These are phyloP conservation scores for Poeciliopsis turrubarensis DNA, from an alignment of 2,113 vertebrate species.

Conservation along the genomic window DNA sequence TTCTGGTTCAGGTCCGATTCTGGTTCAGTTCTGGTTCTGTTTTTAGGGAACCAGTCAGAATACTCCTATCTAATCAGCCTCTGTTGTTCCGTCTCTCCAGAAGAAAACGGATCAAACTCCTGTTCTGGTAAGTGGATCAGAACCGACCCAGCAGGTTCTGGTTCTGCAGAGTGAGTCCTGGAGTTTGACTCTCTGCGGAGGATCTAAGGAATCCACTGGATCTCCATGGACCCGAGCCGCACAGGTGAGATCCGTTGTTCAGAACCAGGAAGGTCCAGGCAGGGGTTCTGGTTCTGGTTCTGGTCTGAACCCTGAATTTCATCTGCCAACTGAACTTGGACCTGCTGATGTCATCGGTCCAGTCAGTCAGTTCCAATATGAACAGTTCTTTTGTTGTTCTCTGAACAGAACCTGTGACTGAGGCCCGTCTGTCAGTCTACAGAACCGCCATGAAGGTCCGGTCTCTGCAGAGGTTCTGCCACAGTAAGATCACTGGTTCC, in stretches of 20 bases:
- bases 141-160: background rate
- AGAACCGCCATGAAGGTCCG: slow-evolving; percentile 84
- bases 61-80: background rate
- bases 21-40: background rate
- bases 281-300: too few species aligned
- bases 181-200: background rate
- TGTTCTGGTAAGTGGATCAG: too few species aligned
- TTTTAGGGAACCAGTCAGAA: background rate
- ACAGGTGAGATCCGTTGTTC: slow-evolving; percentile 45
- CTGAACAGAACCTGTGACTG: slow-evolving; percentile 71
- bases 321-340: background rate
- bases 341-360: background rate
- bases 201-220: background rate
- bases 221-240: slow-evolving; percentile 63
- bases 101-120: too few species aligned
- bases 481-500: slow-evolving; percentile 70
- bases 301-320: background rate
- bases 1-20: too few species aligned
- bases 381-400: background rate
- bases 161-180: background rate
- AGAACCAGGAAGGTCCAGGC: background rate
- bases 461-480: slow-evolving; percentile 83
- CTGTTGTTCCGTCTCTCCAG: too few species aligned
- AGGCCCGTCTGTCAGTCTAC: slow-evolving; percentile 78
- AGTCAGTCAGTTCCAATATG: background rate